Evolutionary conservation across 2,113 vertebrate genomes (phyloP), one percentile per base, ranked within the genome.

Genomic region (Protobothrops flavoviridis): DNA sequence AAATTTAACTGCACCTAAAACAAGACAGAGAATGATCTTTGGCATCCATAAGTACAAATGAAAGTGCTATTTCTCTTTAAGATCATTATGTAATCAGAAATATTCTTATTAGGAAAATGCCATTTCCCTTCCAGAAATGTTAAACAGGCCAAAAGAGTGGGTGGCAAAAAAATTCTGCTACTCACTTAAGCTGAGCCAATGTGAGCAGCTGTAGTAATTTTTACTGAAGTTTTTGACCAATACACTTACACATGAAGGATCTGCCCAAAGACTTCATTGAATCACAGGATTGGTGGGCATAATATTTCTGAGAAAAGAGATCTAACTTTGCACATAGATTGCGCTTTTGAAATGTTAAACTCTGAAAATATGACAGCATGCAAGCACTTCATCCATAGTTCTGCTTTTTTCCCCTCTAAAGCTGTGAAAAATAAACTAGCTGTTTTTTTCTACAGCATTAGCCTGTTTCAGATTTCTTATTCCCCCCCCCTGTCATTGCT

Each of bases 121-220:
- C n/a, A 12, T 39, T 56, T 8, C 29, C 1, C 59, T 48, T 64
- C 45, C n/a, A 23, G 21, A 33, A 89, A 59, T 59, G 57, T 91
- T 12, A 52, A 57, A 12, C 87, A 59, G 52, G 87, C 90, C 69
- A 85, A 91, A 81, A 89, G 64, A 53, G 69, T 90, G 55, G 87
- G 87, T 91, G 92, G 88, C 92, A 93, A 93, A 90, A 55, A 55
- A 52, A 43, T 43, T 93, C 92, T 90, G 74, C 92, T 93, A 61
- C 74, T 90, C 88, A 93, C 55, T 93, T 93, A 55, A 85, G 69
- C 87, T 26, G 53, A 90, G 88, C 92, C 69, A 90, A 87, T 55
- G 1, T 91, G 56, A 87, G 53, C 29, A 55, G n/a, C 89, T 87
- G 86, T n/a, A 39, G 89, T 57, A 90, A 45, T 91, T 50, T 85